Percentiles rank a stretch among this genome's conserved stretches.
Conservation (phyloP, 2,888 invertebrate genomes). For the Epistrophe eligans region DNA sequence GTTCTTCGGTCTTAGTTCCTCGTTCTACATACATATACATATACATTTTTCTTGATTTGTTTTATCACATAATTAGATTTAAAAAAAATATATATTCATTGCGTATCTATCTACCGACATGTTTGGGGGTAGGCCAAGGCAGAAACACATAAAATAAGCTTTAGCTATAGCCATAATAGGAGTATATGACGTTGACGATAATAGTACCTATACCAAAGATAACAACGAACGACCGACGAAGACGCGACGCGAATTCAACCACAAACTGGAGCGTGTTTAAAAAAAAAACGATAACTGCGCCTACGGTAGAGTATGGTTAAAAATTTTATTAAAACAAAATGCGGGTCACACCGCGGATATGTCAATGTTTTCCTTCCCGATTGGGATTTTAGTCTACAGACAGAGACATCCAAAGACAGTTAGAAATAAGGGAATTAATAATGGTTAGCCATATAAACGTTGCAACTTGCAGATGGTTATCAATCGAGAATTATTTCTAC, state of each 20-base stretch:
- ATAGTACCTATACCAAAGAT: background rate
- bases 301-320: constrained; percentile 1
- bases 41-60: constrained; percentile 2
- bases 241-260: background rate
- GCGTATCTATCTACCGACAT: background rate
- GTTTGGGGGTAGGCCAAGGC: constrained; percentile 20
- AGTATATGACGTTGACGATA: constrained; percentile 17
- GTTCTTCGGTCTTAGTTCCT: too few species aligned
- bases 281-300: background rate
- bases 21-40: background rate
- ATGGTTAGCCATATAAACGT: constrained; percentile 43
- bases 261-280: constrained; percentile 58
- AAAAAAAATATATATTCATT: background rate
- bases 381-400: constrained; percentile 44
- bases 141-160: constrained; percentile 40
- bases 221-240: background rate
- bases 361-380: constrained; percentile 66
- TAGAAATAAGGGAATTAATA: constrained; percentile 41
- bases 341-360: constrained; percentile 66
- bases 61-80: constrained; percentile 20
- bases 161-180: constrained; percentile 25
- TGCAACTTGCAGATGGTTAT: constrained; percentile 47
- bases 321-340: constrained; percentile 32
- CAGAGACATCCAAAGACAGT: constrained; percentile 15
- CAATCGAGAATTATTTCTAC: constrained; percentile 42